Evolutionary conservation across 2,888 invertebrate genomes (phyloP).

Genomic region (Aethes cnicana): DNA sequence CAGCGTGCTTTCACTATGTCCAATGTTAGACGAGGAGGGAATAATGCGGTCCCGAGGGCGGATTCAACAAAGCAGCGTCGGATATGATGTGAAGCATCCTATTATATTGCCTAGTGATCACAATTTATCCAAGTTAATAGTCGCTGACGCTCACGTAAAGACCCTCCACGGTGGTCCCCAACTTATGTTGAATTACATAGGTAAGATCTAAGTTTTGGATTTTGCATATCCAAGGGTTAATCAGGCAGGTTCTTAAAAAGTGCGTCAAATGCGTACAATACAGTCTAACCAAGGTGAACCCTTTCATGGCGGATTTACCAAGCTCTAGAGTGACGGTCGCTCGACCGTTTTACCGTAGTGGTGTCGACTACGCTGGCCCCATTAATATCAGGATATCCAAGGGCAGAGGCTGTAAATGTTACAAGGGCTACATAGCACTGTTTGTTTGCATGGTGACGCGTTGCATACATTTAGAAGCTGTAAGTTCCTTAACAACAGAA

Average conservation of each 20-base stretch:
- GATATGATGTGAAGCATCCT: slow-evolving; percentile 35
- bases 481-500: slow-evolving; percentile 26
- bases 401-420: slow-evolving; percentile 21
- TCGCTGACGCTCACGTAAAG: slow-evolving; percentile 22
- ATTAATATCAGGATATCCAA: slow-evolving; percentile 18
- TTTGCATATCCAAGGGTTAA: slow-evolving; percentile 13
- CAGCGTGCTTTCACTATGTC: slow-evolving; percentile 26
- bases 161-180: slow-evolving; percentile 39
- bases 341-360: slow-evolving; percentile 10
- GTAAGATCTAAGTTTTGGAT: slow-evolving; percentile 39
- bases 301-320: slow-evolving; percentile 16
- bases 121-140: slow-evolving; percentile 31
- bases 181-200: slow-evolving; percentile 35
- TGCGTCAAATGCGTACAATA: slow-evolving; percentile 15
- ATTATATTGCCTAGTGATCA: slow-evolving; percentile 32
- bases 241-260: not conserved
- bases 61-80: slow-evolving; percentile 28
- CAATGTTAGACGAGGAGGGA: slow-evolving; percentile 33
- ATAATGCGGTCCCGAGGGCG: slow-evolving; percentile 39
- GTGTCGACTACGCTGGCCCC: slow-evolving; percentile 27
- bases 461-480: slow-evolving; percentile 32
- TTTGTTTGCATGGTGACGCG: slow-evolving; percentile 30
- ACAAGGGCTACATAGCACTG: slow-evolving; percentile 25
- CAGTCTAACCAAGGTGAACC: not conserved
- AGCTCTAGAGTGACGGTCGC: slow-evolving; percentile 6